Evolutionary conservation across 2,888 invertebrate genomes (phyloP).

Genomic region (Eremobia ochroleuca): DNA sequence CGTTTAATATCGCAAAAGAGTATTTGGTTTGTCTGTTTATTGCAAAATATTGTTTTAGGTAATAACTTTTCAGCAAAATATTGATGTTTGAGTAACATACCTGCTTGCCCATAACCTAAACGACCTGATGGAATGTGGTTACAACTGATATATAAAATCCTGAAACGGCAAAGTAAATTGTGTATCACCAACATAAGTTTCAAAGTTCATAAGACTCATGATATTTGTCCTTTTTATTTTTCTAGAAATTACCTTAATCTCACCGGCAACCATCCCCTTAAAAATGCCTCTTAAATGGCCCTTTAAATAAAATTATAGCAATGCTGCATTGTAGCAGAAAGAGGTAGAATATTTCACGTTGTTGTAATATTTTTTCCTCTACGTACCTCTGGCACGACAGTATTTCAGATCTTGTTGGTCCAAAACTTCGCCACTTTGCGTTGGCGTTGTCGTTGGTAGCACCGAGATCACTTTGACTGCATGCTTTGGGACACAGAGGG

Average conservation of each 20-base stretch:
- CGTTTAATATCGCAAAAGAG: background rate
- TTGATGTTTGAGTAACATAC: background rate
- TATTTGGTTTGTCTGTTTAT: constrained; percentile 13
- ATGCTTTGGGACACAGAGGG: background rate
- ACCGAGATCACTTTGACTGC: background rate
- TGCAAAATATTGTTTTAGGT: background rate
- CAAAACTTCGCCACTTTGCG: background rate
- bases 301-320: background rate
- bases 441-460: background rate
- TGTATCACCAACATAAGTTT: too few species aligned
- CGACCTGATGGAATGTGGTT: background rate
- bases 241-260: background rate
- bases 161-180: background rate
- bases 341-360: background rate
- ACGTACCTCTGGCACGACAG: background rate
- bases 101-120: background rate
- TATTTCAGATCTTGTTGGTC: background rate
- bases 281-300: too few species aligned
- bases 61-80: background rate
- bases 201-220: background rate
- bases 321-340: background rate
- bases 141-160: background rate
- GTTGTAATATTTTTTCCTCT: background rate
- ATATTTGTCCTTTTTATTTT: background rate
- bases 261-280: background rate